Conservation (phyloP, 2,797 vertebrate genomes). For the Lepus townsendii region DNA sequence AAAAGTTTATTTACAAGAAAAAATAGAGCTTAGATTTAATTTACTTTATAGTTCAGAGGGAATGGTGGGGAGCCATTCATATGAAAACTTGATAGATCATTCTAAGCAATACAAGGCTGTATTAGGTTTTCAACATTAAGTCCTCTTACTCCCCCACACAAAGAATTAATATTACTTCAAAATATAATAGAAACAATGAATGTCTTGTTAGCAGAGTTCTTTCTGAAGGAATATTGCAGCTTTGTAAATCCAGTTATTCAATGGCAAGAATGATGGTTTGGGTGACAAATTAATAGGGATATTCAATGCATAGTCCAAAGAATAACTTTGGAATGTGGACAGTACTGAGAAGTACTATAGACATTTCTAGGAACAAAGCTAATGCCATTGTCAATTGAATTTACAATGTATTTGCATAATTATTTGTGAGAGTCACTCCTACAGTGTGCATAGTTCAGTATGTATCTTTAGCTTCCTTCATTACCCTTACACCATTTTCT, state of each 20-base stretch:
- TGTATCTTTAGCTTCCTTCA: not conserved
- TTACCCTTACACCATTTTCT: not conserved
- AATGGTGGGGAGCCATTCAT: constrained; percentile 31
- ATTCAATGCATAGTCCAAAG: constrained; percentile 1
- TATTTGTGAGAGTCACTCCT: not conserved
- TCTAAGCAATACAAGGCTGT: not conserved
- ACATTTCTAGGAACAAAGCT: constrained; percentile 35
- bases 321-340: not conserved
- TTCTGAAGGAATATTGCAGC: not conserved
- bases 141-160: not conserved
- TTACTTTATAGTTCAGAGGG: not conserved
- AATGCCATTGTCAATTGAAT: constrained; percentile 50
- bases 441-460: not conserved
- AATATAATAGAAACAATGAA: constrained; percentile 9
- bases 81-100: constrained; percentile 21
- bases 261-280: not conserved
- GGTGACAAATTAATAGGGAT: constrained; percentile 14
- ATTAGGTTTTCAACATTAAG: constrained; percentile 10
- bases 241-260: constrained; percentile 45
- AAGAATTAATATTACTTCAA: not conserved
- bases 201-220: constrained; percentile 17
- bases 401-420: not conserved
- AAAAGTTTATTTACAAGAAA: constrained; percentile 54
- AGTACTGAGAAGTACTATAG: constrained; percentile 24
- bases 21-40: constrained; percentile 37